These are phyloP conservation scores for Podargus strigoides DNA, from an alignment of 2,797 vertebrate genomes.

Conservation along the genomic window DNA sequence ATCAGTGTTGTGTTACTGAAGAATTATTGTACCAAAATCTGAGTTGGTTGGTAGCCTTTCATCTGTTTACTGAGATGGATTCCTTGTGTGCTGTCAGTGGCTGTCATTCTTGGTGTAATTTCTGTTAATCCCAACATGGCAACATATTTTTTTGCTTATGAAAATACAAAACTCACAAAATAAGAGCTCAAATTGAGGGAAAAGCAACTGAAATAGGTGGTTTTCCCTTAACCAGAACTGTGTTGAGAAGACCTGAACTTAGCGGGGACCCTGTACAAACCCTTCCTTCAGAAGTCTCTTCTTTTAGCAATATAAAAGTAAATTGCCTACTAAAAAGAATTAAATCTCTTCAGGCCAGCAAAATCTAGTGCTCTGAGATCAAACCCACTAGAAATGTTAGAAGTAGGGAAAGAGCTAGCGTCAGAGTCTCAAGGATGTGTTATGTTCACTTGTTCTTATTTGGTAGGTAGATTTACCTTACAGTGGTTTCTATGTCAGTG, in stretches of 20 bases:
- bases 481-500: background rate
- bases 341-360: background rate
- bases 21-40: background rate
- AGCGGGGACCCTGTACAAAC: background rate
- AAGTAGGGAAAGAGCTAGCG: background rate
- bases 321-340: background rate
- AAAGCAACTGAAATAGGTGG: background rate
- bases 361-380: background rate
- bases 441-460: background rate
- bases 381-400: background rate
- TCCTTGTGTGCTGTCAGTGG: background rate
- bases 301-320: background rate
- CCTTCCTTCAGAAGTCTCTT: background rate
- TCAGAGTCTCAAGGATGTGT: background rate
- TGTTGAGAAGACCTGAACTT: background rate
- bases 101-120: background rate
- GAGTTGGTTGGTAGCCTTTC: background rate
- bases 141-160: background rate
- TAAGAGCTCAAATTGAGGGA: background rate
- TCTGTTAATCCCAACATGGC: background rate
- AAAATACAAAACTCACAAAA: background rate
- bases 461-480: background rate
- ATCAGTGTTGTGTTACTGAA: background rate
- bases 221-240: background rate
- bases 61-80: background rate